These are phyloP conservation scores for Caenorhabditis drosophilae DNA, from an alignment of 2,888 invertebrate genomes.

Conservation along the genomic window DNA sequence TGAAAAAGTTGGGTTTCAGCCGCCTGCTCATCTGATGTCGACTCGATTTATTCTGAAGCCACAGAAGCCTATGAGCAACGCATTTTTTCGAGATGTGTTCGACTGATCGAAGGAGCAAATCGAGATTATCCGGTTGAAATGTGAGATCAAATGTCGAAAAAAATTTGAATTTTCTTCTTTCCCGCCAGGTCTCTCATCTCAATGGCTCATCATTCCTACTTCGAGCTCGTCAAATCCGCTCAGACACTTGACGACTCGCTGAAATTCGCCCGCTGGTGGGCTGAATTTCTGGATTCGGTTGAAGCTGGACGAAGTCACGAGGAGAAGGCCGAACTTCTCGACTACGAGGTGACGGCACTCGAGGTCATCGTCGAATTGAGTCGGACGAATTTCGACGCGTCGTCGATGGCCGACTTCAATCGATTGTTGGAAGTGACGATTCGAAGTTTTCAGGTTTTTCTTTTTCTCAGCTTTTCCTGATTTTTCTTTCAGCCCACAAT, in stretches of 20 bases:
- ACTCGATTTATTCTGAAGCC: slow-evolving; percentile 35
- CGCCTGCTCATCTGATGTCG: no score
- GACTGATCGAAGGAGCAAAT: slow-evolving; percentile 41
- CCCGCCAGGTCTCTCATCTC: slow-evolving; percentile 44
- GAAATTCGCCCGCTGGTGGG: slow-evolving; percentile 47
- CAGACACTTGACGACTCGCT: slow-evolving; percentile 33
- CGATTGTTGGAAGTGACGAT: slow-evolving; percentile 28
- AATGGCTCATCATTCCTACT: slow-evolving; percentile 45
- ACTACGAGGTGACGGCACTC: slow-evolving; percentile 32
- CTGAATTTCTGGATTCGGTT: slow-evolving; percentile 41
- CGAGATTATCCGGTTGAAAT: slow-evolving; percentile 39
- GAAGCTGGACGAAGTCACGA: slow-evolving; percentile 32
- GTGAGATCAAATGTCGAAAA: slow-evolving; percentile 8
- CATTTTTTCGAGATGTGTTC: slow-evolving; percentile 48
- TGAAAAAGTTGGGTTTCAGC: not conserved
- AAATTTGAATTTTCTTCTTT: slow-evolving; percentile 1
- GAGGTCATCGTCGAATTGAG: slow-evolving; percentile 12
- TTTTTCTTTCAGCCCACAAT: not conserved
- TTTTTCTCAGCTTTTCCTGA: not conserved
- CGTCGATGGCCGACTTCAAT: no score
- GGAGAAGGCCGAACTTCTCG: slow-evolving; percentile 33
- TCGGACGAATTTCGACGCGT: not conserved
- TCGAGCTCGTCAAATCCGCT: slow-evolving; percentile 39
- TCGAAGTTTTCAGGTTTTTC: slow-evolving; percentile 25
- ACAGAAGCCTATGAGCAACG: slow-evolving; percentile 48